Percentiles rank a stretch among this genome's conserved stretches.
phyloP scores from a whole-genome alignment of 2,797 vertebrate genomes.

The Mus caroli region DNA sequence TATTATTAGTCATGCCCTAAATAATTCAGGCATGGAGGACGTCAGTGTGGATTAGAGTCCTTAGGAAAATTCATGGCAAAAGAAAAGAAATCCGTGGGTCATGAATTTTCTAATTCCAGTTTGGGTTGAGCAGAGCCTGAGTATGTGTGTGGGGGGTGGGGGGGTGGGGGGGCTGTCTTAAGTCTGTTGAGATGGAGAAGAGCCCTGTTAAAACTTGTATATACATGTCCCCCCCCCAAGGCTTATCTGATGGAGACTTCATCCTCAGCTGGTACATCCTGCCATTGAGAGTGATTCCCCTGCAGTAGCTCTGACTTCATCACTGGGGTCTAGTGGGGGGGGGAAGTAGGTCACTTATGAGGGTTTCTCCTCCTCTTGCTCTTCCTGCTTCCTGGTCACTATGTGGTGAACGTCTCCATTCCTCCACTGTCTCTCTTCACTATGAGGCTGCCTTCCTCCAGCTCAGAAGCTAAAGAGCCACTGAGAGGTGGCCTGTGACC shows the following conservation, averaged over 20 bases:
- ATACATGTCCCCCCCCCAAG: neutral
- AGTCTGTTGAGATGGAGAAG: neutral
- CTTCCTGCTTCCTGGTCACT: neutral
- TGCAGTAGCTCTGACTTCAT: neutral
- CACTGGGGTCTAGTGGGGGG: too few species aligned
- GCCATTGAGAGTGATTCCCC: neutral
- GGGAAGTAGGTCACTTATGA: too few species aligned
- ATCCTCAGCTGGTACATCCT: neutral
- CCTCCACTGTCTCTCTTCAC: neutral
- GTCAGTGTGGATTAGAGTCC: neutral
- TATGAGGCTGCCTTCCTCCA: neutral
- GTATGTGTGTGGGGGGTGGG: too few species aligned
- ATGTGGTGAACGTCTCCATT: neutral
- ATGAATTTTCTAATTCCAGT: neutral
- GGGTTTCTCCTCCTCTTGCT: neutral
- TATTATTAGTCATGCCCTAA: neutral
- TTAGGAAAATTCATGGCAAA: constrained; percentile 15
- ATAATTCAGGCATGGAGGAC: neutral
- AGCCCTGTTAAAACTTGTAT: neutral
- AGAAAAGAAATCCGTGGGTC: neutral
- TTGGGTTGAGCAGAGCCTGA: constrained; percentile 7
- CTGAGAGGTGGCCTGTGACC: neutral
- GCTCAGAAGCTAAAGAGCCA: neutral
- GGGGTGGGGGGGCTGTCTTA: neutral
- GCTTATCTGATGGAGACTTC: neutral